phyloP scores from a whole-genome alignment of 2,888 invertebrate genomes.

The Leptopilina myrica region DNA sequence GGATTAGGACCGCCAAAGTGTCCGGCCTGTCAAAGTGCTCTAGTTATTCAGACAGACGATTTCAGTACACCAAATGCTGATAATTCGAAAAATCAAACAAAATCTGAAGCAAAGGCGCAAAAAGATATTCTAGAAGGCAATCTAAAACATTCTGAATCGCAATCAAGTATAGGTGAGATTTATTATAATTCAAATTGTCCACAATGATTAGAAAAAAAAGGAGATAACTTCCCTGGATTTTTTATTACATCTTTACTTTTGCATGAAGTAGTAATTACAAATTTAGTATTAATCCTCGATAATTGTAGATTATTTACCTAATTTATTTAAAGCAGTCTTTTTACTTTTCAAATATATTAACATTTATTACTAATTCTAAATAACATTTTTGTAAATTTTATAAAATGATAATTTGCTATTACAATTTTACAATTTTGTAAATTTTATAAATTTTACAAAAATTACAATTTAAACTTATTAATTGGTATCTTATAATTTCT shows the following conservation, averaged over 20 bases:
- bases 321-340: not conserved
- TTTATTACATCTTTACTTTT: constrained; percentile 16
- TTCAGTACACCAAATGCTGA: constrained; percentile 65
- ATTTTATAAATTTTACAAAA: too few relatives aligned
- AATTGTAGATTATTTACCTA: not conserved
- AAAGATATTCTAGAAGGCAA: constrained; percentile 49
- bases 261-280: constrained; percentile 12
- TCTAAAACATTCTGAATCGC: constrained; percentile 72
- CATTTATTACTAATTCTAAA: too few relatives aligned
- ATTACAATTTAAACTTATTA: too few relatives aligned
- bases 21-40: constrained; percentile 80
- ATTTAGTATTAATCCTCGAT: not conserved
- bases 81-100: constrained; percentile 44
- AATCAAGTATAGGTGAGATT: constrained; percentile 76
- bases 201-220: not conserved
- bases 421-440: too few relatives aligned
- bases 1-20: constrained; percentile 74
- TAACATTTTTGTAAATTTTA: too few relatives aligned
- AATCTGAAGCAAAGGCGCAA: not conserved
- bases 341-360: not conserved
- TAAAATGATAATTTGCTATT: too few relatives aligned
- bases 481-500: too few relatives aligned
- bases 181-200: not conserved
- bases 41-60: constrained; percentile 79
- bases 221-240: not conserved